Evolutionary conservation across 2,888 invertebrate species (phyloP), one percentile per base, ranked within the genome.

Genomic region (Agriopis aurantiaria): DNA sequence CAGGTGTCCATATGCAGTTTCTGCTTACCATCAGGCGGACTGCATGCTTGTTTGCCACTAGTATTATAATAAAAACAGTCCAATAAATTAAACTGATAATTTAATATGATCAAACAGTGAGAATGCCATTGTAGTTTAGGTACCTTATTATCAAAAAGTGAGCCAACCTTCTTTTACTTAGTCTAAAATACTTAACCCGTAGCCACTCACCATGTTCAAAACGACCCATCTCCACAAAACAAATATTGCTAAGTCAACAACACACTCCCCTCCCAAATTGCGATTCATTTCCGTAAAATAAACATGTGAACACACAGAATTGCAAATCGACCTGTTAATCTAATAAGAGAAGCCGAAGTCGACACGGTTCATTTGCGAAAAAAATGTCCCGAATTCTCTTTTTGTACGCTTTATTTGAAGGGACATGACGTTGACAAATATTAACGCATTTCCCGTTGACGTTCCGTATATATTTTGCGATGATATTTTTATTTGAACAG

Each of bases 241-340:
- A 82, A 74, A 80, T 84, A 82, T 82, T 73, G 85, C 88, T 76
- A 85, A 92, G 89, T 92, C 91, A 92, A 92, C 91, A 92, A 87
- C 82, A 84, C 78, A 78, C 80, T 81, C 88, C 91, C 89, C 85
- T 83, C 82, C 75, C 68, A 87, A 90, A 93, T 89, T 85, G 90
- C 92, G 88, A 91, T 92, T 93, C 92, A 93, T 93, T 93, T 93
- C 93, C 93, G 91, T 89, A 89, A 93, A 92, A 93, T 90, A 93
- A 93, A 93, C 93, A 93, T 90, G 88, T 89, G 84, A 85, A 92
- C 89, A 90, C 87, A 93, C 91, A 85, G 93, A 94, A 93, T 94
- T 92, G 91, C 90, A 93, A 93, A 94, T 93, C 91, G 92, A 88
- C 92, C 92, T 91, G 93, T 91, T 94, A 93, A 94, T 94, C 93